Base-by-base conservation (phyloP, 2,113 vertebrate species). In the Cranoglanis bouderius region DNA sequence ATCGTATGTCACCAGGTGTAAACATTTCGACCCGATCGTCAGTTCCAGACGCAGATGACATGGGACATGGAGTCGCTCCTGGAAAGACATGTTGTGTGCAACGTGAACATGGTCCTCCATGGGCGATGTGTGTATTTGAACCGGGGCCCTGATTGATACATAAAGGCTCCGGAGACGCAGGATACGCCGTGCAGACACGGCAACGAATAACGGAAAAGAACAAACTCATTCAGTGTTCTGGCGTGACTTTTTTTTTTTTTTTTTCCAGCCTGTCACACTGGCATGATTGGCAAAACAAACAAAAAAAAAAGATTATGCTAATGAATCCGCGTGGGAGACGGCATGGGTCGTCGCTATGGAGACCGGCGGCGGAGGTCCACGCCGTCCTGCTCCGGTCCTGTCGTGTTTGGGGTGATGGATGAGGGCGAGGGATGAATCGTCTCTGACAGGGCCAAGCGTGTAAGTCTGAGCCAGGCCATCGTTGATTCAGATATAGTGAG, bases 371-470 rank as follows among this genome's bases (percentile, higher is more conserved):
- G 72, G 46, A 24, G 46, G 46, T 35, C 77, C 32, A 51, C 10
- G 49, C 49, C 13, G 35, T 46, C 26, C 49, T 21, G 65, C 38
- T 6, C 35, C 19, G n/a, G 6, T 78, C 53, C 63, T 61, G 65
- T 74, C 70, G 16, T 12, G 29, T 82, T 43, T 19, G 46, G 53
- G 40, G 88, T 90, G 91, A 90, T 85, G 83, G 83, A 92, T 88
- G 67, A 46, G 21, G 49, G 35, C 19, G 16, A 40, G 86, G 70
- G 86, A 88, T 82, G 72, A 84, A 86, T 72, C 35, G 13, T 84
- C 46, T 57, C 38, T 46, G 53, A 35, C 16, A 53, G 77, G 40
- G 55, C 46, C 84, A 21, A 21, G 57, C 24, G 14, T 65, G 40
- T 14, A 43, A 40, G 26, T 49, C 78, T 26, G 49, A 32, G 51